Evolutionary conservation across 2,113 vertebrate species (phyloP).

Genomic region (Phaethornis superciliosus): DNA sequence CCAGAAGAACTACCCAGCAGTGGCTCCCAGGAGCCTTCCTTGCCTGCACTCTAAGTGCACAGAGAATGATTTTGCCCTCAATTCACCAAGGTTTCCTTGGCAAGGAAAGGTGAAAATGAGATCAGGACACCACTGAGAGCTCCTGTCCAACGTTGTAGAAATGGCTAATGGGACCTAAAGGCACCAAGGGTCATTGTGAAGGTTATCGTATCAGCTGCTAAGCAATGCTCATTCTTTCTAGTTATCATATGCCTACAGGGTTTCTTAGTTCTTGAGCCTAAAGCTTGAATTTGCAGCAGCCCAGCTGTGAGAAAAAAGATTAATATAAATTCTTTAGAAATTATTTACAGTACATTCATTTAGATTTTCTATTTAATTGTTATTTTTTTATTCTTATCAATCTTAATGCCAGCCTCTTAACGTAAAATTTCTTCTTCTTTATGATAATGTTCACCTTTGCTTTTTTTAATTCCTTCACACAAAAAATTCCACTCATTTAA

Average conservation of each 20-base stretch:
- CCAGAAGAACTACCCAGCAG: neutral
- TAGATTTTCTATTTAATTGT: neutral
- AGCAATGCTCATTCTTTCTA: neutral
- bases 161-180: neutral
- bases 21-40: neutral
- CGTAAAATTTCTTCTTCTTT: neutral
- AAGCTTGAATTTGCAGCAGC: neutral
- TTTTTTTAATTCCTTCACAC: neutral
- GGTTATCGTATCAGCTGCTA: neutral
- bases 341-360: neutral
- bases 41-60: neutral
- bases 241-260: neutral
- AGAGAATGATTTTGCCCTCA: neutral
- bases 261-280: neutral
- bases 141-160: neutral
- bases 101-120: neutral
- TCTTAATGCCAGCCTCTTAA: neutral
- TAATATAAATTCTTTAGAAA: neutral
- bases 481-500: neutral
- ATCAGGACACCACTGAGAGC: rapidly evolving
- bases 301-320: neutral
- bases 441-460: neutral
- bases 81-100: neutral
- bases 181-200: neutral
- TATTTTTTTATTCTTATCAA: neutral